A percentile compares a stretch with the other conserved stretches of the same genome.
These are phyloP conservation scores for Drosophila carrolli DNA, from an alignment of 1,140 invertebrate species.

Conservation along the genomic window DNA sequence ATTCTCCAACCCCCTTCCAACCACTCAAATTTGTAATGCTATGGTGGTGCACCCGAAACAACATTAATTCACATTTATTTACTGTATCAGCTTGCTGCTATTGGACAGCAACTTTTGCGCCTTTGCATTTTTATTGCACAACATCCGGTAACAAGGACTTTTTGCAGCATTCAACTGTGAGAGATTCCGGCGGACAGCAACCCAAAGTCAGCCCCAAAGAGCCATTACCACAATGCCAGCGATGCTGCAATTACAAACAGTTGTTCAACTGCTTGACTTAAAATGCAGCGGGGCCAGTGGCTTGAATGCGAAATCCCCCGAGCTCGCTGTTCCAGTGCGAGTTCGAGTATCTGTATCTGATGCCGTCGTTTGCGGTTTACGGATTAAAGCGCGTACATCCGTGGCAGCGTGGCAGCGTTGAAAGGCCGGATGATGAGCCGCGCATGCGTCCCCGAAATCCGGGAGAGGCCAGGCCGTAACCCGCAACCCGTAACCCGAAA, in stretches of 20 bases:
- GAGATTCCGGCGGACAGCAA: conserved; percentile 34
- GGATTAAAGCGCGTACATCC: conserved; percentile 78
- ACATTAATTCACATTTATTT: conserved; percentile 58
- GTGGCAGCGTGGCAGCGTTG: conserved; percentile 56
- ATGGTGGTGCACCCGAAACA: conserved; percentile 18
- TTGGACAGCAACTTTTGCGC: conserved; percentile 63
- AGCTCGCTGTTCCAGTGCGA: neutral
- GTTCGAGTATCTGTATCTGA: conserved; percentile 52
- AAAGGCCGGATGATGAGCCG: conserved; percentile 65
- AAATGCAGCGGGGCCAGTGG: conserved; percentile 52
- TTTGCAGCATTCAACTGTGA: conserved; percentile 66
- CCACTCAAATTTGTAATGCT: neutral
- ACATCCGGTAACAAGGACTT: conserved; percentile 76
- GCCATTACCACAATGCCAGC: conserved; percentile 48
- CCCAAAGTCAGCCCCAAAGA: conserved; percentile 55
- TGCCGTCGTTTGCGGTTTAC: conserved; percentile 70
- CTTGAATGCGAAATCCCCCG: conserved; percentile 11
- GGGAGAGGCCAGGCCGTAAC: conserved; percentile 10
- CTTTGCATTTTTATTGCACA: conserved; percentile 81
- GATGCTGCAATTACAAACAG: conserved; percentile 77
- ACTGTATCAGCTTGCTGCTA: conserved; percentile 50
- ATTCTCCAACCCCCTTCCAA: neutral
- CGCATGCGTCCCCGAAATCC: conserved; percentile 58
- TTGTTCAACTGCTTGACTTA: conserved; percentile 81
- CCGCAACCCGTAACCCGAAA: neutral